Evolutionary conservation across 2,113 vertebrate genomes (phyloP), one percentile per base, ranked within the genome.

Genomic region (Anoplopoma fimbria): DNA sequence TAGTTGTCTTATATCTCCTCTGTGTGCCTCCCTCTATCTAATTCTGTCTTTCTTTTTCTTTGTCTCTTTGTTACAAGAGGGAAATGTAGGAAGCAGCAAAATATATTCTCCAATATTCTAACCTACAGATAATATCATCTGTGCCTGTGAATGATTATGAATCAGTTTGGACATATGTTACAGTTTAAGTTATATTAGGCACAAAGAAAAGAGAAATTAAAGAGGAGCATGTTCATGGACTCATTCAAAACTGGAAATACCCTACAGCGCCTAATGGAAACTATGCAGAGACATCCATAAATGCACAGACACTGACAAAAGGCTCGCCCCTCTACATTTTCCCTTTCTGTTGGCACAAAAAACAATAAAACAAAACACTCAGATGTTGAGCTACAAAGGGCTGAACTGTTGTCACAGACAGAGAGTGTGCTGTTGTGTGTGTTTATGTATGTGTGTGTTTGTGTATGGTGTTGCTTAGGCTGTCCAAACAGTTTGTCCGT

Each of bases 401-500:
- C 72, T 84, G 74, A 78, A 69, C 77, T 63, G 68, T 8, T 85
- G 78, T 88, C 84, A 65, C 49, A 83, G 55, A 27, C 57, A 9
- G 23, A 3, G 58, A 83, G 81, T 77, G 58, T 62, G 69, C n/a
- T 57, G 49, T 19, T 65, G 69, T 57, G 49, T 17, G 36, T 38
- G 60, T 74, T 60, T 82, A 76, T 81, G 53, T 63, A 69, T 67
- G 53, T 40, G 36, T 64, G 33, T 40, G 53, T 75, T 55, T 82
- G 80, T 81, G 57, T 57, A 49, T 55, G 36, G 67, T 69, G 70
- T 72, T 55, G 77, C 77, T 88, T 62, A 87, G 82, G 71, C 42
- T 81, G 85, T 92, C 90, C 80, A 92, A 92, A 92, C 80, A 81
- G 72, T 93, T 92, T 89, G 88, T 83, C 25, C n/a, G 25, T 58